Percentiles rank a stretch among this genome's conserved stretches.
phyloP scores from a whole-genome alignment of 2,888 invertebrate genomes.

The Clepsis dumicolana region DNA sequence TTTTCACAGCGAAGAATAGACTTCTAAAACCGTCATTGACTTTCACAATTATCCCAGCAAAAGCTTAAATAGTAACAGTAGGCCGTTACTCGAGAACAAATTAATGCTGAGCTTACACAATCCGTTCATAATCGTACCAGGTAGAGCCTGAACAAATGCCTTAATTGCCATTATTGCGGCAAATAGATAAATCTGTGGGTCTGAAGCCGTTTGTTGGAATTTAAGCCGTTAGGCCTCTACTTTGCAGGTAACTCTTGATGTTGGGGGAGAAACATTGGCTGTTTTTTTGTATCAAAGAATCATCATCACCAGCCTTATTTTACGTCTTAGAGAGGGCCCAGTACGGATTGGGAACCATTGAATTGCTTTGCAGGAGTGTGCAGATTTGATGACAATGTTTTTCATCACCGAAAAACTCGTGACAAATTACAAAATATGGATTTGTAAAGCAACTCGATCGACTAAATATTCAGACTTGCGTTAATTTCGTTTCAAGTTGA shows the following conservation, averaged over 20 bases:
- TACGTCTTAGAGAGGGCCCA: too few relatives aligned
- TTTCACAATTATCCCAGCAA: neutral
- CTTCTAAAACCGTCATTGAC: neutral
- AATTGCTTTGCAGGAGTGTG: too few relatives aligned
- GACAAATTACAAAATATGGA: too few relatives aligned
- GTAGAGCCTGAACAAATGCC: constrained; percentile 6
- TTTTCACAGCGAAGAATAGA: too few relatives aligned
- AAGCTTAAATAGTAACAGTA: neutral
- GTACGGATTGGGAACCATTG: too few relatives aligned
- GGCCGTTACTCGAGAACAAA: neutral
- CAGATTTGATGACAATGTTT: too few relatives aligned
- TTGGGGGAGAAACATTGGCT: neutral
- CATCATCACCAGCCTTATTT: too few relatives aligned
- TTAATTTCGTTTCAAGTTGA: too few relatives aligned
- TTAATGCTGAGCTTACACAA: neutral
- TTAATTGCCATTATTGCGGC: constrained; percentile 3
- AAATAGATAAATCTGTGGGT: constrained; percentile 4
- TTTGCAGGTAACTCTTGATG: neutral
- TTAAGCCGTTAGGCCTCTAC: neutral
- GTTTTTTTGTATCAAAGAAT: too few relatives aligned
- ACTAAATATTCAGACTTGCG: too few relatives aligned
- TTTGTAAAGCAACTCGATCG: too few relatives aligned
- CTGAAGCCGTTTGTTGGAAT: constrained; percentile 7
- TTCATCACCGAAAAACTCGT: too few relatives aligned
- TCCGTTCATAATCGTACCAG: neutral